Conservation (phyloP, 2,113 vertebrate genomes). For the Kryptolebias marmoratus region DNA sequence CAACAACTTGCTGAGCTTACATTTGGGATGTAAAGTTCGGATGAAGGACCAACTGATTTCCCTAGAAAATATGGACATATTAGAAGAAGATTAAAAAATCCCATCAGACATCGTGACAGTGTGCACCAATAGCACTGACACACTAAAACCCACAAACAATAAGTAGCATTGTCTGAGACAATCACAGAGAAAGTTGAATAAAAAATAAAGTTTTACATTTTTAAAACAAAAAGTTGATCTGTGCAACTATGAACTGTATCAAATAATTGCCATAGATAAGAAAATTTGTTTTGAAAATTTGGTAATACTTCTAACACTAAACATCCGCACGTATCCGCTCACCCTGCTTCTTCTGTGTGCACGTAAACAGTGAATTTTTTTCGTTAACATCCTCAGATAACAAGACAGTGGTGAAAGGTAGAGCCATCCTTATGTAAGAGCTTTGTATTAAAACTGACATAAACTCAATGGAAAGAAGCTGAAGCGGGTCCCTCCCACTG, state of each 20-base stretch:
- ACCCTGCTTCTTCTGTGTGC: slow-evolving; percentile 1
- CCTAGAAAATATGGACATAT: no score
- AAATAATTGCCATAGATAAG: not conserved
- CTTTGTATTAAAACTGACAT: slow-evolving; percentile 73
- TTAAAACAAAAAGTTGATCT: no score
- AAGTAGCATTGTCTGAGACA: no score
- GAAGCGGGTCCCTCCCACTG: slow-evolving; percentile 53
- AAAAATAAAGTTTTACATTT: no score
- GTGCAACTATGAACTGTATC: not conserved
- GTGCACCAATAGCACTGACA: no score
- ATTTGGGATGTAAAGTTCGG: no score
- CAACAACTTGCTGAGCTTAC: no score
- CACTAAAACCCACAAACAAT: no score
- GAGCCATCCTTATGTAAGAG: slow-evolving; percentile 49
- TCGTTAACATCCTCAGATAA: slow-evolving; percentile 45
- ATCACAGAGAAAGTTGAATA: no score
- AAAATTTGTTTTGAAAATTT: not conserved
- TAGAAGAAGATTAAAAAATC: no score
- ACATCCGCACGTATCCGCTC: slow-evolving; percentile 1
- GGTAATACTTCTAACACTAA: not conserved
- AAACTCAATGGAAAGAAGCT: slow-evolving; percentile 64
- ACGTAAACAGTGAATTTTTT: slow-evolving; percentile 24
- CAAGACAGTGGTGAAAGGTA: slow-evolving; percentile 46
- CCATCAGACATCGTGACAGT: no score
- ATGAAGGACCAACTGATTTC: no score